phyloP scores from a whole-genome alignment of 1,140 invertebrate genomes.

The Zaprionus tsacasi region DNA sequence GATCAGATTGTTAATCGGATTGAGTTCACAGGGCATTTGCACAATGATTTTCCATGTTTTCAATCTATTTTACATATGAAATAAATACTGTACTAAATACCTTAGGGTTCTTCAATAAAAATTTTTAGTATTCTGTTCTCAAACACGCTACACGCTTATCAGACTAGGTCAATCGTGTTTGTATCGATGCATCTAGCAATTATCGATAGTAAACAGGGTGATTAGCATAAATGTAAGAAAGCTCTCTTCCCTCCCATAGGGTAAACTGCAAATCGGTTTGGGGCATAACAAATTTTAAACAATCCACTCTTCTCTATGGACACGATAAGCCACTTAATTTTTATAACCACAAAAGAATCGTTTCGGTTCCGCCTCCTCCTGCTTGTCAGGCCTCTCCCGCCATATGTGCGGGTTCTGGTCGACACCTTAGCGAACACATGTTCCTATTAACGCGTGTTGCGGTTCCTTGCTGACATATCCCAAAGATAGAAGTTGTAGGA shows the following conservation, averaged over 20 bases:
- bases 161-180: slow-evolving; percentile 50
- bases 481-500: slow-evolving; percentile 23
- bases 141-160: slow-evolving; percentile 32
- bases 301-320: slow-evolving; percentile 34
- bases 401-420: slow-evolving; percentile 50
- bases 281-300: slow-evolving; percentile 61
- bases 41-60: neutral
- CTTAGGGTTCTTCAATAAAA: neutral
- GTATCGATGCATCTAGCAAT: slow-evolving; percentile 18
- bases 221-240: slow-evolving; percentile 54
- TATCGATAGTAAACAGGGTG: slow-evolving; percentile 28
- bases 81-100: neutral
- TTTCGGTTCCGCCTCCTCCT: neutral
- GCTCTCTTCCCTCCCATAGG: slow-evolving; percentile 6
- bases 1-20: neutral
- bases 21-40: slow-evolving; percentile 2
- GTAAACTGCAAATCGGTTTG: slow-evolving; percentile 44
- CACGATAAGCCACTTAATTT: slow-evolving; percentile 77
- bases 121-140: neutral
- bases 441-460: slow-evolving; percentile 77
- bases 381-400: neutral
- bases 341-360: slow-evolving; percentile 44
- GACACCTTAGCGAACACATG: slow-evolving; percentile 61
- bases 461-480: slow-evolving; percentile 56
- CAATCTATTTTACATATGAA: neutral